A percentile compares a stretch with the other conserved stretches of the same genome.
Conservation (phyloP, 2,797 vertebrate genomes). For the Streptopelia turtur region DNA sequence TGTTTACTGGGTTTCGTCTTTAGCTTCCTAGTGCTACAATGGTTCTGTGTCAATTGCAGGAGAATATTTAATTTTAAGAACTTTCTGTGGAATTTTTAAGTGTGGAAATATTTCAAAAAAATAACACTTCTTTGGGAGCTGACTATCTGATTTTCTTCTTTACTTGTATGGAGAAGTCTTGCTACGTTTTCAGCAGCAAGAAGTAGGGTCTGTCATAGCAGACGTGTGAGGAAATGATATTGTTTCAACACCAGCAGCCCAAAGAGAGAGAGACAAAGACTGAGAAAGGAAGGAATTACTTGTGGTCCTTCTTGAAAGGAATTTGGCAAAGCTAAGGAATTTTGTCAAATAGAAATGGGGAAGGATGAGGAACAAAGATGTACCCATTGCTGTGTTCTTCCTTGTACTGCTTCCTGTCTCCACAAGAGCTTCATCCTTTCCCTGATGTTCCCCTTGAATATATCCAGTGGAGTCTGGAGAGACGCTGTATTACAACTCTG, state of each 20-base stretch:
- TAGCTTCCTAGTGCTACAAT: not conserved
- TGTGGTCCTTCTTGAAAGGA: not conserved
- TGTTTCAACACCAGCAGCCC: not conserved
- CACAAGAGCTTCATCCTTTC: not conserved
- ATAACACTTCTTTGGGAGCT: not conserved
- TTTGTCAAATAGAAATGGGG: not conserved
- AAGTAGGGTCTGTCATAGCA: not conserved
- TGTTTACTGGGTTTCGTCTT: not conserved
- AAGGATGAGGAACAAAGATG: not conserved
- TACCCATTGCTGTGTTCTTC: not conserved
- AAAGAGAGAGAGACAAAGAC: not conserved
- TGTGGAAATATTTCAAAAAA: not conserved
- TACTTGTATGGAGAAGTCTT: not conserved
- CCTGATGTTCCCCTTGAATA: constrained; percentile 10
- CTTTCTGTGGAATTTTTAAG: not conserved
- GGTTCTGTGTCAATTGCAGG: not conserved
- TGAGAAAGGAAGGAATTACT: constrained; percentile 14
- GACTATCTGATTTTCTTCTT: not conserved
- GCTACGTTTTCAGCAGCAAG: not conserved
- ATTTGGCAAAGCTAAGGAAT: constrained; percentile 23
- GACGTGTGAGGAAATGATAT: not conserved
- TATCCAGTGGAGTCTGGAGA: not conserved
- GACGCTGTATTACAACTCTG: not conserved
- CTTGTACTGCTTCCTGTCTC: not conserved
- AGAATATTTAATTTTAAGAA: not conserved